Evolutionary conservation across 1,140 invertebrate genomes (phyloP).

Genomic region (Drosophila cardini): DNA sequence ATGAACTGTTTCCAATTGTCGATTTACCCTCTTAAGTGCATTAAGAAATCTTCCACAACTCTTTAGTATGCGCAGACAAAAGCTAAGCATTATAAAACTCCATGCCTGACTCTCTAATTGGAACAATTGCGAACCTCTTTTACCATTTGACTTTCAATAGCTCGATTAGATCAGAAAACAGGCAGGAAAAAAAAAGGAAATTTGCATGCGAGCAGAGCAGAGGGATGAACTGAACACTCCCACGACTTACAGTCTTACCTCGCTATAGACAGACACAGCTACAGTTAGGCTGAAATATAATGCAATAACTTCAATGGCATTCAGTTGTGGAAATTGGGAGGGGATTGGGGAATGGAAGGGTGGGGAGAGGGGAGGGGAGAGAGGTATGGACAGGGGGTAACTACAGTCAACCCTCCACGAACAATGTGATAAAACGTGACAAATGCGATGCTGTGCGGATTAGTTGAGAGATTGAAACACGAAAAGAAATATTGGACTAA

Average conservation of each 20-base stretch:
- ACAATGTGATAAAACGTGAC: slow-evolving; percentile 55
- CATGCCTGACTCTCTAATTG: neutral
- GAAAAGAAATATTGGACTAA: slow-evolving; percentile 3
- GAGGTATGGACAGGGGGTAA: neutral
- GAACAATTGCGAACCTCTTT: slow-evolving; percentile 27
- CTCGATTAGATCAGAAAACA: slow-evolving; percentile 43
- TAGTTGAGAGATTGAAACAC: slow-evolving; percentile 25
- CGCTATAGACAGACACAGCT: slow-evolving; percentile 4
- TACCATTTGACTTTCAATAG: slow-evolving; percentile 31
- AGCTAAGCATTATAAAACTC: neutral
- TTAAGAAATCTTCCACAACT: too few relatives aligned
- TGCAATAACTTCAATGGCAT: slow-evolving; percentile 46
- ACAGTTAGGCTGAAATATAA: slow-evolving; percentile 38
- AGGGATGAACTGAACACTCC: slow-evolving; percentile 23
- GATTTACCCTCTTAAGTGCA: too few relatives aligned
- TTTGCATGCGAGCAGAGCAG: slow-evolving; percentile 26
- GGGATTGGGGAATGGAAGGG: slow-evolving; percentile 1
- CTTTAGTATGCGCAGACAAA: too few relatives aligned
- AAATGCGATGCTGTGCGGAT: slow-evolving; percentile 52
- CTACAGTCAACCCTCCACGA: slow-evolving; percentile 23
- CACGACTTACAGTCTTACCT: slow-evolving; percentile 6
- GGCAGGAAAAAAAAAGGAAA: neutral
- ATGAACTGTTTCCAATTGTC: too few relatives aligned
- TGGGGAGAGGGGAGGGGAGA: neutral
- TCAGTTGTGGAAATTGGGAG: slow-evolving; percentile 9